These are phyloP conservation scores for Strigamia transsilvanica DNA, from an alignment of 2,888 invertebrate genomes.

Conservation along the genomic window DNA sequence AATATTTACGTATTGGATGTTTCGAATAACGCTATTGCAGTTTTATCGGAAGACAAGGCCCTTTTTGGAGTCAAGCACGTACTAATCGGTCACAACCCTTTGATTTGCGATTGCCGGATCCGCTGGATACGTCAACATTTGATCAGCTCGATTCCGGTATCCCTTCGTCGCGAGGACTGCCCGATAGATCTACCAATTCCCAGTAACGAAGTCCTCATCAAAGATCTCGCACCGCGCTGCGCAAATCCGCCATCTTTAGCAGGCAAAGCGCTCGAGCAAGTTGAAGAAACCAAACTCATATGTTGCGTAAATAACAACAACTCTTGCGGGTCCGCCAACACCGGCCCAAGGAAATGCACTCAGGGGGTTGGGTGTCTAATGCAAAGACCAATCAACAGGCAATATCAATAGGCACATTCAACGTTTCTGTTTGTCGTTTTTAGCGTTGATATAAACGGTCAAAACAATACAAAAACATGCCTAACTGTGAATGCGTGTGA, in stretches of 20 bases:
- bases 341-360: too few species aligned
- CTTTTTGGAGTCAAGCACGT: not conserved
- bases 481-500: too few species aligned
- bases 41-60: not conserved
- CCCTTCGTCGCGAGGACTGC: not conserved
- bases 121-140: conserved; percentile 44
- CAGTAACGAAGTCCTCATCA: not conserved
- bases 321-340: not conserved
- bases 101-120: conserved; percentile 45
- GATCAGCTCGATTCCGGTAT: not conserved
- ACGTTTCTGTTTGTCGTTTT: too few species aligned
- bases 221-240: not conserved
- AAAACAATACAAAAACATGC: too few species aligned
- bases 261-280: not conserved
- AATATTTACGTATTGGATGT: not conserved
- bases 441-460: too few species aligned
- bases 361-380: too few species aligned
- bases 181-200: not conserved
- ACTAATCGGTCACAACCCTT: conserved; percentile 25
- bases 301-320: not conserved
- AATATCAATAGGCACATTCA: too few species aligned
- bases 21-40: not conserved
- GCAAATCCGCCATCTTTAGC: conserved; percentile 31
- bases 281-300: not conserved
- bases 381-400: too few species aligned